These are phyloP conservation scores for Bombus balteatus DNA, from an alignment of 1,140 invertebrate genomes.

Conservation along the genomic window DNA sequence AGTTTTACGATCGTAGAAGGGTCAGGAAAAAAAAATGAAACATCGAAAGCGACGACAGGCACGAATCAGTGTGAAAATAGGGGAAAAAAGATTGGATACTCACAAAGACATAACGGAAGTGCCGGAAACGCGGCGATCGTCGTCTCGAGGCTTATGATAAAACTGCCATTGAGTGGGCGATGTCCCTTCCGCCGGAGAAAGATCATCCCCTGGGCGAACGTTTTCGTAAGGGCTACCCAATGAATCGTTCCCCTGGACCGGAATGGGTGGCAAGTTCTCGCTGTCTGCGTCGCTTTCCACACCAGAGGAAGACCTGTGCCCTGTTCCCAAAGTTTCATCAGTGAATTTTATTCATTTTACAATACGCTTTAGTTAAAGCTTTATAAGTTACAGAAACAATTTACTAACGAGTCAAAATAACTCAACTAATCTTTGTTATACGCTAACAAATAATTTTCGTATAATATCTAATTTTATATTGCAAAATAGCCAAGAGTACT, in stretches of 20 bases:
- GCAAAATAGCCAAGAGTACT: too few relatives aligned
- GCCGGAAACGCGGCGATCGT: constrained; percentile 84
- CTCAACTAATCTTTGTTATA: too few relatives aligned
- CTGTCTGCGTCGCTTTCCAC: constrained; percentile 84
- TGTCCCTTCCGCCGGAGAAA: constrained; percentile 82
- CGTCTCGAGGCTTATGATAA: constrained; percentile 83
- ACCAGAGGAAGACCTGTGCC: constrained; percentile 80
- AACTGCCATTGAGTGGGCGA: constrained; percentile 86
- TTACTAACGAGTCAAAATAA: neutral
- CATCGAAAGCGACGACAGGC: constrained; percentile 30
- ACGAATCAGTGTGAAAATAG: neutral
- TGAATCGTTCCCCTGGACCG: constrained; percentile 83
- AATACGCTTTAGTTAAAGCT: too few relatives aligned
- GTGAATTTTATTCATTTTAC: neutral
- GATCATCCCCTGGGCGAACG: constrained; percentile 83
- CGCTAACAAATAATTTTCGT: too few relatives aligned
- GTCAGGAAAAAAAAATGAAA: neutral
- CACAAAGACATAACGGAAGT: constrained; percentile 85
- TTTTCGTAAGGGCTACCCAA: constrained; percentile 87
- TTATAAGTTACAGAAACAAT: neutral
- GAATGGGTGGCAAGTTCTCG: constrained; percentile 84
- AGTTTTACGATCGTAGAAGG: neutral
- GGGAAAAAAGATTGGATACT: constrained; percentile 73
- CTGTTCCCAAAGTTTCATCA: constrained; percentile 48
- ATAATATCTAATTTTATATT: too few relatives aligned